phyloP scores from a whole-genome alignment of 2,888 invertebrate species.

The Drosophila anomalata region DNA sequence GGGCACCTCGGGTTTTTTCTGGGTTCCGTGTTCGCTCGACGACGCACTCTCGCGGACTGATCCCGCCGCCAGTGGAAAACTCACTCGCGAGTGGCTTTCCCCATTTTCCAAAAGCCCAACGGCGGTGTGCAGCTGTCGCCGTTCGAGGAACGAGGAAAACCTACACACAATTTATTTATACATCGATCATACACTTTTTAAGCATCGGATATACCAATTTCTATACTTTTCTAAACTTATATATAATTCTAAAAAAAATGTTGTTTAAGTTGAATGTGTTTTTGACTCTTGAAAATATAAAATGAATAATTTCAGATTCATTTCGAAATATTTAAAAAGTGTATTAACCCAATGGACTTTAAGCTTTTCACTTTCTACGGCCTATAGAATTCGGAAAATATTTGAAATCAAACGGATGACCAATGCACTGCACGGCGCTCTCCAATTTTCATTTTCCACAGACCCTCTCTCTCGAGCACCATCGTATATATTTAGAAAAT shows the following conservation, averaged over 20 bases:
- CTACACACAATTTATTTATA: conserved; percentile 71
- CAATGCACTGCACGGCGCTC: conserved; percentile 49
- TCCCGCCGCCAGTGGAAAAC: conserved; percentile 40
- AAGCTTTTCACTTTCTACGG: conserved; percentile 5
- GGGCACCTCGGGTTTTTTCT: conserved; percentile 36
- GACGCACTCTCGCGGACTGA: conserved; percentile 81
- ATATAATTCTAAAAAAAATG: not conserved
- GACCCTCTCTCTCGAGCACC: conserved; percentile 24
- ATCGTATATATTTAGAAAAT: conserved; percentile 74
- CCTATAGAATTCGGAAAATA: conserved; percentile 49
- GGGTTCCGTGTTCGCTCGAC: conserved; percentile 60
- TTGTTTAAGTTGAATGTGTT: not conserved
- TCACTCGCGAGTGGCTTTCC: conserved; percentile 42
- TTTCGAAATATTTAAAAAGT: not conserved
- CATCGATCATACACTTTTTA: conserved; percentile 25
- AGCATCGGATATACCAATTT: not conserved
- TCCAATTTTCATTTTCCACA: conserved; percentile 9
- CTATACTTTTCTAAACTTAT: not conserved
- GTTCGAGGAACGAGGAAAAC: conserved; percentile 62
- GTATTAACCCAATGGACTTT: not conserved
- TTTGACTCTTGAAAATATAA: not conserved
- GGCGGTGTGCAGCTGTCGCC: conserved; percentile 65
- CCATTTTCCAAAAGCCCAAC: conserved; percentile 65
- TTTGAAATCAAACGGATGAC: conserved; percentile 57
- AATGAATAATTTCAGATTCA: not conserved